Evolutionary conservation across 2,113 vertebrate species (phyloP), one percentile per base, ranked within the genome.

Genomic region (Macroglossus sobrinus): DNA sequence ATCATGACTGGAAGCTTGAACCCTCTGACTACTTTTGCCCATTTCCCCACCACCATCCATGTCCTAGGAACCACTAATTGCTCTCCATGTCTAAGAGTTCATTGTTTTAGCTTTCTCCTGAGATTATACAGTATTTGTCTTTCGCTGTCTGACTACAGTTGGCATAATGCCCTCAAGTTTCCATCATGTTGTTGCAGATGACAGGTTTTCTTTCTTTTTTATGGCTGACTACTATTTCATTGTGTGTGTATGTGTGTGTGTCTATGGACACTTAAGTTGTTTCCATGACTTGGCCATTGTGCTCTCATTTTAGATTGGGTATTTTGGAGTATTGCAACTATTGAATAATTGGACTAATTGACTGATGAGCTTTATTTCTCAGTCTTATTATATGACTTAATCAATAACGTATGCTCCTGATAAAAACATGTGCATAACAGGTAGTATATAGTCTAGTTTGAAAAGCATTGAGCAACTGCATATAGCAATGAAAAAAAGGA

Each of bases 1-100:
- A 6, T 66, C 75, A 55, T 57, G 15, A 45, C 26, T 33, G 45
- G 22, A 94, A 66, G 40, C 80, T 1, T 30, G 59, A 72, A 66
- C 3, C 18, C 33, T 45, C 10, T 30, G 35, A 74, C 22, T 2
- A 28, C 45, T 15, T 53, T 53, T 26, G 24, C 35, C 35, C 10
- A 30, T 35, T 85, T 18, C 5, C 11, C 24, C 0, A 16, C 2
- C 26, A 2, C 14, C 0, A 22, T 40, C 28, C 16, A 3, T 16
- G 19, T 16, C 21, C 45, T 35, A 38, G 19, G 22, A 33, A 71
- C 5, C 40, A 79, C 53, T 9, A 38, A 33, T 63, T 53, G 43
- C 59, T 45, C 35, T 89, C 55, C 57, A 38, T 55, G 66, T 74
- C 47, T 57, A 35, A 1, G 18, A 38, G 47, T 59, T 55, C 5